Conservation (phyloP, 2,888 invertebrate genomes). For the Platycheirus rosarum region DNA sequence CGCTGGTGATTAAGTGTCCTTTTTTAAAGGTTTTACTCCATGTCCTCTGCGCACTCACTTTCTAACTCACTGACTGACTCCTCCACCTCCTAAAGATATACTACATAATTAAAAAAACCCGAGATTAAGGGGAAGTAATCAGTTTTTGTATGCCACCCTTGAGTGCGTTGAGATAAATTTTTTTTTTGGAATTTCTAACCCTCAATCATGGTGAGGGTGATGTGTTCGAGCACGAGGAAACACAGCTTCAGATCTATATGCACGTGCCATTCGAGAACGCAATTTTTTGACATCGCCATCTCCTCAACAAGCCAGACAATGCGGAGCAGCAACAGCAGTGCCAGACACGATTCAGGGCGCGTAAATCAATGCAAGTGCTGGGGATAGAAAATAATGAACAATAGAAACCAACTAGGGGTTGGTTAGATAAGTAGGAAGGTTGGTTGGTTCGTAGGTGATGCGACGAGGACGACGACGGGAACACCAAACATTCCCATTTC, state of each 20-base stretch:
- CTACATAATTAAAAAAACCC: conserved; percentile 58
- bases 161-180: conserved; percentile 58
- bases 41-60: conserved; percentile 12
- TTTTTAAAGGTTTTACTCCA: conserved; percentile 32
- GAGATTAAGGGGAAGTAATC: conserved; percentile 55
- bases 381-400: conserved; percentile 52
- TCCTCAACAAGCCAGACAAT: no score
- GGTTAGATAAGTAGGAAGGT: conserved; percentile 27
- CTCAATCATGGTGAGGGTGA: not conserved
- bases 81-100: conserved; percentile 20
- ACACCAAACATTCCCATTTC: conserved; percentile 45
- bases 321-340: conserved; percentile 32
- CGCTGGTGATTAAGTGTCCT: conserved; percentile 66
- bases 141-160: conserved; percentile 59
- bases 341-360: conserved; percentile 48
- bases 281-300: conserved; percentile 24
- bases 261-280: conserved; percentile 52
- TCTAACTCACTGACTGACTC: no score
- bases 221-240: not conserved
- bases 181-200: conserved; percentile 56
- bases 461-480: no score
- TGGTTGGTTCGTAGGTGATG: conserved; percentile 14
- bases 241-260: conserved; percentile 5
- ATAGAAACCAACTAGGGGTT: conserved; percentile 44
- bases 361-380: conserved; percentile 67